These are phyloP conservation scores for Podabrus alpinus DNA, from an alignment of 2,888 invertebrate genomes.

Conservation along the genomic window DNA sequence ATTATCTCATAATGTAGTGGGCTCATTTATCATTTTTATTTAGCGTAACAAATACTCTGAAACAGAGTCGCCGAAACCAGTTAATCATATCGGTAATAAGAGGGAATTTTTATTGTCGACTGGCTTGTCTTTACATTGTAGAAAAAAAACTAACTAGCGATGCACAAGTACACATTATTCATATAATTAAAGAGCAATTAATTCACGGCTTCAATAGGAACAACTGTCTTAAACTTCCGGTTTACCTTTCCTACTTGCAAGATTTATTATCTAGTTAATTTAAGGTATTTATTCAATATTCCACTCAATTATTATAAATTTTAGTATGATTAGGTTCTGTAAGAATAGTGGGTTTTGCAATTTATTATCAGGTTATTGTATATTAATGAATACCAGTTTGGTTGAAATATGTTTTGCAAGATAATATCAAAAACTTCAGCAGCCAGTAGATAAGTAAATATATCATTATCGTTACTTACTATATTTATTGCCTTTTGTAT, in stretches of 20 bases:
- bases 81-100: conserved; percentile 29
- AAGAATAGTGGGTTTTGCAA: neutral
- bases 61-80: conserved; percentile 19
- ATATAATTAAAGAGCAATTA: conserved; percentile 39
- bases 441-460: conserved; percentile 4
- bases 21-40: conserved; percentile 26
- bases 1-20: neutral
- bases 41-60: conserved; percentile 18
- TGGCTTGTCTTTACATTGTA: conserved; percentile 24
- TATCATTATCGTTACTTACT: conserved; percentile 3
- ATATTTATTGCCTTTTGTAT: neutral
- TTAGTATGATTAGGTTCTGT: neutral
- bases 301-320: neutral
- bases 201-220: conserved; percentile 29
- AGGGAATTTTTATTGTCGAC: conserved; percentile 23
- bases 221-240: conserved; percentile 35
- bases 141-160: conserved; percentile 29
- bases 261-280: conserved; percentile 19
- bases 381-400: conserved; percentile 1
- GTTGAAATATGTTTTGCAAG: neutral
- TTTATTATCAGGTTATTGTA: conserved; percentile 2
- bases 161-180: conserved; percentile 31
- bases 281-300: conserved; percentile 4
- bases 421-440: conserved; percentile 1
- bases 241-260: conserved; percentile 24